Evolutionary conservation across 2,797 vertebrate species (phyloP), one percentile per base, ranked within the genome.

Genomic region (Sebastes matsubarae): DNA sequence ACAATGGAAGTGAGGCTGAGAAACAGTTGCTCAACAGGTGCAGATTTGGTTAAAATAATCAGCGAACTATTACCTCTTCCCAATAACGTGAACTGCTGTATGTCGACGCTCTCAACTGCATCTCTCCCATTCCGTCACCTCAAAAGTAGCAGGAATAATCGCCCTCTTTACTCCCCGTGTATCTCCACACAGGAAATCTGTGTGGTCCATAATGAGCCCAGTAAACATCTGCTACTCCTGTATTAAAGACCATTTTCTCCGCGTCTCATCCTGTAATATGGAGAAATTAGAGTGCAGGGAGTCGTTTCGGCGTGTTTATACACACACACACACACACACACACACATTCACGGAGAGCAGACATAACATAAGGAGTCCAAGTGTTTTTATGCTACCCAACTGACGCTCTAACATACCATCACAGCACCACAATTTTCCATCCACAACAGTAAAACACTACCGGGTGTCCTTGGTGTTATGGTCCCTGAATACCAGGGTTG

Each of bases 231-330:
- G 93, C 90, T 92, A 71, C 87, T 89, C 92, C 89, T 71, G 91
- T 89, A 94, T 95, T 95, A 95, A 86, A 93, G 93, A 81, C 90
- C 92, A 91, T 93, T 95, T 93, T 94, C 91, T 89, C 90, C 24
- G 16, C 79, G 72, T 92, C 92, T 93, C 92, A 89, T 94, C 93
- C 94, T 94, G 93, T 95, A 95, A 95, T 94, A 93, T 93, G 90
- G 88, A 92, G 90, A 94, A 94, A 95, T 95, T 95, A 94, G 91
- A 94, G 94, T 93, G 91, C 84, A 93, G 91, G 83, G 91, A 90
- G 79, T 91, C 91, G 82, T 93, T 42, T 92, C 74, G 3, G 66
- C 4, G 58, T 94, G 90, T 95, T 92, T 94, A 94, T 24, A 90
- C 68, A 85, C 86, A 86, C 75, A 72, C 87, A 85, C 73, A 78